These are phyloP conservation scores for Plecotus auritus DNA, from an alignment of 2,113 vertebrate genomes.

Conservation along the genomic window DNA sequence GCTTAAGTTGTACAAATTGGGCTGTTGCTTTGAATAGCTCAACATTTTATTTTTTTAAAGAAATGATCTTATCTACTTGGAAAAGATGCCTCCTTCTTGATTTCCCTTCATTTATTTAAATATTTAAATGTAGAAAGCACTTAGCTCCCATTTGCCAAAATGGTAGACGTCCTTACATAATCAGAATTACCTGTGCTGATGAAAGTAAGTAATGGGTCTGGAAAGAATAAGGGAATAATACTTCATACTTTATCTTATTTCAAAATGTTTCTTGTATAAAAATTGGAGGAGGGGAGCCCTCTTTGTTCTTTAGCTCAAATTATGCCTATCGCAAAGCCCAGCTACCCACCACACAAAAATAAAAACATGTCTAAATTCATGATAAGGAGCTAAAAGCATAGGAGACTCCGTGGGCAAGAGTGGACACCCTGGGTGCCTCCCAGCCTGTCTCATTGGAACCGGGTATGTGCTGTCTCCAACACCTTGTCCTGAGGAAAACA, in stretches of 20 bases:
- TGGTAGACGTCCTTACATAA: conserved; percentile 53
- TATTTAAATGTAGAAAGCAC: conserved; percentile 64
- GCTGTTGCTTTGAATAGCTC: background rate
- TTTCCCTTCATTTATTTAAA: conserved; percentile 63
- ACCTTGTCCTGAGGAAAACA: background rate
- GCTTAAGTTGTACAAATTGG: background rate
- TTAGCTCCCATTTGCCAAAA: conserved; percentile 64
- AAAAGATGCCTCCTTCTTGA: conserved; percentile 30
- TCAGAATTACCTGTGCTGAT: conserved; percentile 38
- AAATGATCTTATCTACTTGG: conserved; percentile 3
- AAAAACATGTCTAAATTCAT: conserved; percentile 37
- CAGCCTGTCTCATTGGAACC: background rate
- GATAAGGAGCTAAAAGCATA: background rate
- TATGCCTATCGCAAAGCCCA: background rate
- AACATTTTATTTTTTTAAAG: background rate
- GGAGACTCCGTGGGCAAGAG: background rate
- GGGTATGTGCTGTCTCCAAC: background rate
- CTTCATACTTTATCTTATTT: conserved; percentile 66
- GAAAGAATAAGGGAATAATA: conserved; percentile 36
- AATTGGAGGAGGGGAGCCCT: background rate
- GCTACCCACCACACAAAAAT: background rate
- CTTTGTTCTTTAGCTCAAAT: conserved; percentile 38
- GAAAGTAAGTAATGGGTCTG: background rate
- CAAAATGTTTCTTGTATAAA: conserved; percentile 56
- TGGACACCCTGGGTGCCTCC: background rate